Evolutionary conservation across 2,888 invertebrate species (phyloP), one percentile per base, ranked within the genome.

Genomic region (Raillietiella orientalis): DNA sequence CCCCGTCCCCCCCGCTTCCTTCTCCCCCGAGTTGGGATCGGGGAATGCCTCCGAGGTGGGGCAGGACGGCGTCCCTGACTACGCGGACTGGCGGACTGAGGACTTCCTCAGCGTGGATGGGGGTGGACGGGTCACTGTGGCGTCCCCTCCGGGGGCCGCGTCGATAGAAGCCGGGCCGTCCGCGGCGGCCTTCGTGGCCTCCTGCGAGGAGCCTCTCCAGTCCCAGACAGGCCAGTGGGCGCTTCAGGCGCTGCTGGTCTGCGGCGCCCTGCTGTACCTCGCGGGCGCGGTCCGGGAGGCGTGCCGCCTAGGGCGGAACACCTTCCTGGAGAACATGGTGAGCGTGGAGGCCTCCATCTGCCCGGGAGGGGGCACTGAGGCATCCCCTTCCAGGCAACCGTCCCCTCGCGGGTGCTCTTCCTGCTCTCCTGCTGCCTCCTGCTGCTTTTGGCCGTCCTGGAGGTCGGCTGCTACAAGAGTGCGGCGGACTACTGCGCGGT

Each of bases 251-350:
- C 43, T 66, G 1, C 59, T 79, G 37, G 62, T 75, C 42, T 39
- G 72, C 4, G 82, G 82, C 3, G 71, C 84, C 1, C 53, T 75
- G 25, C 52, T 70, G 1, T 87, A 84, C 42, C 58, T 90, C 16
- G 52, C 66, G 2, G 65, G 77, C 1, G 79, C 84, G 0, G 45
- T 74, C 25, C 52, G 77, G 5, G 87, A 87, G 47, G 72, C 77
- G 1, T 59, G 67, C 34, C 87, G 90, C 46, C 58, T 90, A 15
- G 87, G 90, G 2, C 59, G 69, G 31, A 65, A 71, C 39, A 79
- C 87, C 69, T 93, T 90, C 45, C 62, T 84, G 33, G 79, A 82
- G 44, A 87, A 87, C 47, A 52, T 90, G 49, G 87, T 84, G 49
- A 58, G 43, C 19, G n/a, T n/a, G n/a, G n/a, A n/a, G n/a, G n/a